A percentile compares a stretch with the other conserved stretches of the same genome.
These are phyloP conservation scores for Neosilurus hyrtlii DNA, from an alignment of 2,797 vertebrate species.

Conservation along the genomic window DNA sequence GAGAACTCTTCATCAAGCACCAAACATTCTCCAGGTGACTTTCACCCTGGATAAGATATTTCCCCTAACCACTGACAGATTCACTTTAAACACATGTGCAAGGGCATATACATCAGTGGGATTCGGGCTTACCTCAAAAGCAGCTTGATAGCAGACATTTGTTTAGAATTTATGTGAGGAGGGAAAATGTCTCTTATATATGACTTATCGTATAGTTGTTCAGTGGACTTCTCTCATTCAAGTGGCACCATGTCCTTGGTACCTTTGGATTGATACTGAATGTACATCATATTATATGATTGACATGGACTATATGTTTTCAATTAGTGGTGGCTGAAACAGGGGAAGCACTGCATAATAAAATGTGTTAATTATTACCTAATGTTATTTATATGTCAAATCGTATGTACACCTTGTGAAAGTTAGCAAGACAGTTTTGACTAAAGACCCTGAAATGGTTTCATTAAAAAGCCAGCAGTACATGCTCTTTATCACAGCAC, in stretches of 20 bases:
- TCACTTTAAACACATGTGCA: not conserved
- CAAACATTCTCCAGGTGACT: slow-evolving; percentile 77
- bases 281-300: not conserved
- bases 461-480: no score
- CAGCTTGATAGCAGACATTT: not conserved
- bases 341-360: no score
- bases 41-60: not conserved
- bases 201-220: not conserved
- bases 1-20: slow-evolving; percentile 71
- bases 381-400: no score
- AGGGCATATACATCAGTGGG: not conserved
- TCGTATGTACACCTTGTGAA: no score
- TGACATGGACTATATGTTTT: not conserved
- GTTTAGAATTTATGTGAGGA: not conserved
- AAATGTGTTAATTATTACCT: no score
- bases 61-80: not conserved
- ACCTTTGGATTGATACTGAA: not conserved
- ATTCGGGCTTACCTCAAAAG: not conserved
- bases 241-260: not conserved
- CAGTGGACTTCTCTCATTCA: not conserved
- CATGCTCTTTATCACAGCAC: no score
- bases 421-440: no score
- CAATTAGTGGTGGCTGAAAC: no score
- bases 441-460: no score
- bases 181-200: not conserved